Conservation (phyloP, 1,140 invertebrate species). For the Oncopodura yosiiana region DNA sequence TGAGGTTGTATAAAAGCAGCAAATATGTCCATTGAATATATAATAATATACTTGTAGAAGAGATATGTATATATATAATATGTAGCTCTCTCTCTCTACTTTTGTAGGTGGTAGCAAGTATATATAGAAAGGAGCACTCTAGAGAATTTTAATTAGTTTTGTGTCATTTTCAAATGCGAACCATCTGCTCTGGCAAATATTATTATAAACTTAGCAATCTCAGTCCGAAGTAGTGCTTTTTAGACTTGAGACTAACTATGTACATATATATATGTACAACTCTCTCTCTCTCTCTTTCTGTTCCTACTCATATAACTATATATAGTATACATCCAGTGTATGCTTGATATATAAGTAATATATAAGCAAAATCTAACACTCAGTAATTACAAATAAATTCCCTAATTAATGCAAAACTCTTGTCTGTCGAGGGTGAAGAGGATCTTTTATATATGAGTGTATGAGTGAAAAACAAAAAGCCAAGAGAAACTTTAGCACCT, state of each 20-base stretch:
- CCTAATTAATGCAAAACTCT: slow-evolving; percentile 35
- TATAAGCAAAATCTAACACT: slow-evolving; percentile 32
- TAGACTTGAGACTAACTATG: too few species aligned
- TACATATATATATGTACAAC: too few species aligned
- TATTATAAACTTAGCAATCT: slow-evolving; percentile 34
- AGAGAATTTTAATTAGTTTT: slow-evolving; percentile 35
- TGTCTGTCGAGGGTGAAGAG: slow-evolving; percentile 19
- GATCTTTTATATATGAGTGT: slow-evolving; percentile 15
- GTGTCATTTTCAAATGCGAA: slow-evolving; percentile 31
- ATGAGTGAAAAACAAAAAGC: slow-evolving; percentile 32
- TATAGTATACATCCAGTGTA: too few species aligned
- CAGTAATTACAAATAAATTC: slow-evolving; percentile 34
- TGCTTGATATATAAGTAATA: slow-evolving; percentile 24
- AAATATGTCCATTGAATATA: too few species aligned
- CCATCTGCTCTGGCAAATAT: slow-evolving; percentile 31
- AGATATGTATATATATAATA: slow-evolving; percentile 7
- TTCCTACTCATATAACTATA: too few species aligned
- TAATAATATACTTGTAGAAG: too few species aligned
- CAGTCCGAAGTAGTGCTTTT: too few species aligned
- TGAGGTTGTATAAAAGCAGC: too few species aligned
- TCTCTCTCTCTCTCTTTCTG: too few species aligned
- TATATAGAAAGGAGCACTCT: background rate
- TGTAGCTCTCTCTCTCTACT: background rate
- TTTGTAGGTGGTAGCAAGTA: background rate
- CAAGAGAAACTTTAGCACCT: slow-evolving; percentile 32